Conservation (phyloP, 2,113 vertebrate species). For the Pituophis catenifer region DNA sequence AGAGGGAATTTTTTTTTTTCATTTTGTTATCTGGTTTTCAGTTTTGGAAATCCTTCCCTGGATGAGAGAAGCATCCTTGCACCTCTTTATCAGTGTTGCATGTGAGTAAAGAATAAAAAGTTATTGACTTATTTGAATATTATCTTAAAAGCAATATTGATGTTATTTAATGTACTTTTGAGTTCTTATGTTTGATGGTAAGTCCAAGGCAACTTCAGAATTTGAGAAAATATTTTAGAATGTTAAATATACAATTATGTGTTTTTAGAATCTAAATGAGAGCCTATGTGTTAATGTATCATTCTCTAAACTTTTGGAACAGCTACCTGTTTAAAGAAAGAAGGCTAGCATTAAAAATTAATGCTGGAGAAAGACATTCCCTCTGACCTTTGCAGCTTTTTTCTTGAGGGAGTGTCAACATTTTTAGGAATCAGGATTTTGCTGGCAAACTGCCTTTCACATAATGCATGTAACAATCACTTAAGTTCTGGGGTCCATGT, state of each 20-base stretch:
- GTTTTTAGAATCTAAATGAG: background rate
- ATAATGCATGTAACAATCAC: background rate
- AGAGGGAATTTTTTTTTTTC: conserved; percentile 1
- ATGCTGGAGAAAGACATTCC: background rate
- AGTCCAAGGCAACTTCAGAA: background rate
- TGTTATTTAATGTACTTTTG: background rate
- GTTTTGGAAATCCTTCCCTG: conserved; percentile 92
- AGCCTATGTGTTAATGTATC: background rate
- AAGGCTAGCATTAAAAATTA: background rate
- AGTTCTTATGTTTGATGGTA: rapidly evolving
- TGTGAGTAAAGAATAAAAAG: conserved; percentile 78
- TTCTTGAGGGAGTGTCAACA: background rate
- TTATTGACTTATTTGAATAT: background rate
- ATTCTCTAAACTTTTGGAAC: background rate
- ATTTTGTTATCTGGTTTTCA: conserved; percentile 64
- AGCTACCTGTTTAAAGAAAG: background rate
- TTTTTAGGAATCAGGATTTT: background rate
- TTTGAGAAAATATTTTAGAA: conserved; percentile 3
- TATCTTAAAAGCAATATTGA: background rate
- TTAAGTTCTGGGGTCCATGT: background rate
- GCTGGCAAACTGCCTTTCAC: background rate
- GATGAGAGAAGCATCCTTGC: conserved; percentile 98
- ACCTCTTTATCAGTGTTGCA: conserved; percentile 98
- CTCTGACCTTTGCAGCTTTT: background rate
- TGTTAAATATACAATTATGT: background rate